phyloP scores from a whole-genome alignment of 2,888 invertebrate species.

The Amphiduros pacificus region DNA sequence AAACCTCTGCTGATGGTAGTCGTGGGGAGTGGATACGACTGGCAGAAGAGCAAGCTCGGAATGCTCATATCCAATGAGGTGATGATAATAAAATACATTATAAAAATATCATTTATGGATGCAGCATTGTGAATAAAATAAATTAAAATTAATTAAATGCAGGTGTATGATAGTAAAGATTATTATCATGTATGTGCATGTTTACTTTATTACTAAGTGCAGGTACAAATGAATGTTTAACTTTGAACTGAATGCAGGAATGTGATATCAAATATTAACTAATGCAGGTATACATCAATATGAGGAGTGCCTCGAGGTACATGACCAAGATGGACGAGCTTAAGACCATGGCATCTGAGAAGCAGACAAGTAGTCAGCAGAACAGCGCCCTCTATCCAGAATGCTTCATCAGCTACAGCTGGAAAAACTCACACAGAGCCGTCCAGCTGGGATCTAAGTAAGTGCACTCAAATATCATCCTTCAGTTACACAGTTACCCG shows the following conservation, averaged over 20 bases:
- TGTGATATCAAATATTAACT: constrained; percentile 27
- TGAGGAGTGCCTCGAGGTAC: constrained; percentile 46
- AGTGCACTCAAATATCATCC: no score
- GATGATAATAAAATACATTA: not conserved
- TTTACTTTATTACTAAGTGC: no score
- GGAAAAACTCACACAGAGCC: constrained; percentile 53
- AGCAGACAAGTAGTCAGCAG: not conserved
- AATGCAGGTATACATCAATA: constrained; percentile 32
- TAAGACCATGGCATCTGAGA: constrained; percentile 22
- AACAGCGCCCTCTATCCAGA: not conserved
- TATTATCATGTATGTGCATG: no score
- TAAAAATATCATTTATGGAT: no score
- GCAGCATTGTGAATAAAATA: no score
- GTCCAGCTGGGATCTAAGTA: no score
- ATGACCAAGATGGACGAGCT: constrained; percentile 46
- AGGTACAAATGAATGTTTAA: no score
- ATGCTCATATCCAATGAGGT: constrained; percentile 48
- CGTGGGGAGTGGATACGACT: constrained; percentile 40
- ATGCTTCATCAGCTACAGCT: constrained; percentile 56
- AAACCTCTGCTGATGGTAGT: constrained; percentile 45
- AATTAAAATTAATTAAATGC: no score
- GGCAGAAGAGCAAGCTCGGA: constrained; percentile 46
- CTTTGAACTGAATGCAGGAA: constrained; percentile 56
- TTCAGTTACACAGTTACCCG: no score
- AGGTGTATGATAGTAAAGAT: no score